These are phyloP conservation scores for Clarias magur DNA, from an alignment of 2,113 vertebrate genomes.

Conservation along the genomic window DNA sequence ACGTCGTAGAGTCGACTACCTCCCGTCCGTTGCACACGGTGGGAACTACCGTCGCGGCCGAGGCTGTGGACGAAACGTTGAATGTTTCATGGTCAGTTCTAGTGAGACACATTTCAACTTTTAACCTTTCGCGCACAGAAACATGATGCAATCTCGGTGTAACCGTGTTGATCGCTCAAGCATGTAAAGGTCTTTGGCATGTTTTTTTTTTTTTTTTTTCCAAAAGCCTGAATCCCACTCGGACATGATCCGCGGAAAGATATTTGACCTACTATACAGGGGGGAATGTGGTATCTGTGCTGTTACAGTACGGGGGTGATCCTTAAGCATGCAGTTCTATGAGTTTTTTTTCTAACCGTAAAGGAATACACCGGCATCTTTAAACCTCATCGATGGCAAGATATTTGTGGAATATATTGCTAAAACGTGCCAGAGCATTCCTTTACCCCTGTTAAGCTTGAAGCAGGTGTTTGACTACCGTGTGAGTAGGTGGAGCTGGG, in stretches of 20 bases:
- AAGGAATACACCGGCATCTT: neutral
- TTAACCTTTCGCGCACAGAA: neutral
- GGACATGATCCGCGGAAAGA: neutral
- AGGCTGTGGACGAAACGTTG: constrained; percentile 67
- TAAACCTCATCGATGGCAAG: neutral
- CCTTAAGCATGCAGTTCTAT: neutral
- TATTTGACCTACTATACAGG: neutral
- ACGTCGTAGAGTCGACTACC: constrained; percentile 95
- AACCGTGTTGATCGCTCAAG: constrained; percentile 1
- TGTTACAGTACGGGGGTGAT: neutral
- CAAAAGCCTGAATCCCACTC: neutral
- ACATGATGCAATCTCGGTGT: constrained; percentile 3
- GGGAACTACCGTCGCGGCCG: constrained; percentile 84
- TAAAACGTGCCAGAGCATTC: neutral
- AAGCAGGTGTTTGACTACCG: constrained; percentile 66
- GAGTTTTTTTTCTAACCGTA: neutral
- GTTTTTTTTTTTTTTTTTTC: neutral
- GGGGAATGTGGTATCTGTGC: no score
- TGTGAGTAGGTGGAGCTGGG: constrained; percentile 84
- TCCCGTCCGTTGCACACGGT: constrained; percentile 95
- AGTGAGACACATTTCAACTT: neutral
- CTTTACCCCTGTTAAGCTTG: neutral
- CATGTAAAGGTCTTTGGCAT: neutral
- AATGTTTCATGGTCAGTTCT: neutral
- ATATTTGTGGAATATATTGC: neutral